Evolutionary conservation across 2,888 invertebrate genomes (phyloP), one percentile per base, ranked within the genome.

Genomic region (Pseudeuparius sepicola): DNA sequence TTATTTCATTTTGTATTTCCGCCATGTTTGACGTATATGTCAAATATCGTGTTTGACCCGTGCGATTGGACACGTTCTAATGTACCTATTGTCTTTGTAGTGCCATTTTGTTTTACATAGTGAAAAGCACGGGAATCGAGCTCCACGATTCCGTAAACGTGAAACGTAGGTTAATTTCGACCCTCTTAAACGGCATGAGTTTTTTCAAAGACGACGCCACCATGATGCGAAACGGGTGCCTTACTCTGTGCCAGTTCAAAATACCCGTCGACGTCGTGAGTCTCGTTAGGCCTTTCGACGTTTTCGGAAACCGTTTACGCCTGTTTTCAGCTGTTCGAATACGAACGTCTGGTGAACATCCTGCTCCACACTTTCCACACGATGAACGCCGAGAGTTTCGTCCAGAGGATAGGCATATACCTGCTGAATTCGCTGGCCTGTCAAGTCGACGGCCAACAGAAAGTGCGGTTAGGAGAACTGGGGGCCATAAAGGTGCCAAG

Each of bases 161-260:
- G 40, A 86, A 86, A 54, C 71, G 76, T 53, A 75, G 78, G 51
- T 85, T 92, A 39, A 84, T 93, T 34, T 75, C 78, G 2, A 79
- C 85, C 1, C 65, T 93, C 33, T 66, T 94, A 18, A 83, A 88
- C 54, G 92, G 85, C 11, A 93, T 94, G 92, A 82, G 82, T 49
- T 73, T 76, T 34, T 87, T 90, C 55, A 71, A 77, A 41, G 71
- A 76, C 17, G 90, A 93, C 56, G 82, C 86, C 47, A 90, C 87
- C 14, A 92, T 96, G 90, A 85, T 96, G 76, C 70, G 94, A 34
- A 96, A 97, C 63, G 93, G 93, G 32, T 94, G 94, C 61, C 71
- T 96, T 39, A 92, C 92, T 0, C 68, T 96, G 23, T 93, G 92
- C 55, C 90, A 93, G 63, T 92, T 94, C 59, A 86, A 83, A 59